Base-by-base conservation (phyloP, 2,113 vertebrate genomes). In the Pterocles gutturalis region DNA sequence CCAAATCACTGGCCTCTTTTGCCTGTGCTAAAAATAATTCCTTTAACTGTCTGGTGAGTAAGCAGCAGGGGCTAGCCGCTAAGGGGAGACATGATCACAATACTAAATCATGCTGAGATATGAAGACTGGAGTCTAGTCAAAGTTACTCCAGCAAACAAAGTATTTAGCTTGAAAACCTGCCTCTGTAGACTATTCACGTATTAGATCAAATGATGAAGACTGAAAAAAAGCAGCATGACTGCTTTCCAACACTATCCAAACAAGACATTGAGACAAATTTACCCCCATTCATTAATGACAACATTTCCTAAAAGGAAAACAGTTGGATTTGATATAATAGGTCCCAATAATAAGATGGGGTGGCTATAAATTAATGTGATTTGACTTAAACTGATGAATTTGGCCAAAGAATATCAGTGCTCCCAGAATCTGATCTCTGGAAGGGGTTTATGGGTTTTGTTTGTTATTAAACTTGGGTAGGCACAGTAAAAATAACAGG, bases 401-500 rank as follows among this genome's bases (percentile, higher is more conserved):
- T 87, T 62, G 31, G 69, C 34, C 5, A 48, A 82, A 75, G 46
- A 75, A 4, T 51, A 84, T 49, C 24, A 64, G 31, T 17, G 65
- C 55, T 45, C 48, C 51, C 61, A 81, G 69, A 61, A 64, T 58
- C 22, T 70, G 71, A 70, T 53, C 54, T 62, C 46, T 94, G 89
- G 55, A 78, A 75, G 22, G 61, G 84, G 20, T 67, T 80, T 84
- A 28, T 53, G 41, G 38, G 51, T 61, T 93, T 93, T 89, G 94
- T 96, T 95, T 96, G 92, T 95, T 95, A 33, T 93, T 72, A 62
- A 61, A 65, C 89, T 92, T 83, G 71, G 41, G 60, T 34, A 96
- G 93, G 62, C 94, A 89, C 76, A 94, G 89, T 92, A 96, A 97
- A 98, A 97, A 97, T 97, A 98, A 97, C 95, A 84, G 25, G 76